These are phyloP conservation scores for Strigamia crassipes DNA, from an alignment of 2,888 invertebrate species.

Conservation along the genomic window DNA sequence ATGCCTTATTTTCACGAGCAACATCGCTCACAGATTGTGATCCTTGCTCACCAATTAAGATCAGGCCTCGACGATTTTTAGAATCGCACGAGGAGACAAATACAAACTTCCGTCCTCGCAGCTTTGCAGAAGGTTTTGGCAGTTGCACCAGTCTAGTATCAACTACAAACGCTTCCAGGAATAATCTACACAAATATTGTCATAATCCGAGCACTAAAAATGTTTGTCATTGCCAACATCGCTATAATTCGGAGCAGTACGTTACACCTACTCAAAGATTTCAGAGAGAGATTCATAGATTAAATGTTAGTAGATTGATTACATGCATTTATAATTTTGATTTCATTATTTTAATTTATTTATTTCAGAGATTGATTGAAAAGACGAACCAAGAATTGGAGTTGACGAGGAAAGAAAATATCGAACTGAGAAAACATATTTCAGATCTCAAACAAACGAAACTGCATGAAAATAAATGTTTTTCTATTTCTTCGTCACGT, in stretches of 20 bases:
- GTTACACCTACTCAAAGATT: constrained; percentile 86
- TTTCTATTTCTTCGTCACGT: constrained; percentile 55
- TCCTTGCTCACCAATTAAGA: not conserved
- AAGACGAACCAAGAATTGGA: constrained; percentile 78
- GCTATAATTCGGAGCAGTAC: constrained; percentile 70
- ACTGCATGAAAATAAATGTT: constrained; percentile 52
- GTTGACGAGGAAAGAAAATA: constrained; percentile 80
- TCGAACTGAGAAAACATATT: constrained; percentile 75
- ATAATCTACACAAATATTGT: not conserved
- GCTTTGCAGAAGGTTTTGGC: not conserved
- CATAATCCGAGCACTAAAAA: constrained; percentile 59
- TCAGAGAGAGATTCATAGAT: constrained; percentile 75
- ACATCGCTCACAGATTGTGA: not conserved
- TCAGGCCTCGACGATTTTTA: not conserved
- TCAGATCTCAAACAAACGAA: constrained; percentile 69
- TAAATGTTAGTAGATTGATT: constrained; percentile 60
- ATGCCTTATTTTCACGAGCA: not conserved
- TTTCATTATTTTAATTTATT: not conserved
- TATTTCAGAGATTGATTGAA: constrained; percentile 64
- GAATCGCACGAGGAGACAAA: not conserved
- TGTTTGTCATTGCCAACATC: constrained; percentile 80
- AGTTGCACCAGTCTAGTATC: not conserved
- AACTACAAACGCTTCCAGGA: not conserved
- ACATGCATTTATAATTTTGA: not conserved
- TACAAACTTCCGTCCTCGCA: not conserved